These are phyloP conservation scores for Gymnorhina tibicen DNA, from an alignment of 2,113 vertebrate genomes.

Conservation along the genomic window DNA sequence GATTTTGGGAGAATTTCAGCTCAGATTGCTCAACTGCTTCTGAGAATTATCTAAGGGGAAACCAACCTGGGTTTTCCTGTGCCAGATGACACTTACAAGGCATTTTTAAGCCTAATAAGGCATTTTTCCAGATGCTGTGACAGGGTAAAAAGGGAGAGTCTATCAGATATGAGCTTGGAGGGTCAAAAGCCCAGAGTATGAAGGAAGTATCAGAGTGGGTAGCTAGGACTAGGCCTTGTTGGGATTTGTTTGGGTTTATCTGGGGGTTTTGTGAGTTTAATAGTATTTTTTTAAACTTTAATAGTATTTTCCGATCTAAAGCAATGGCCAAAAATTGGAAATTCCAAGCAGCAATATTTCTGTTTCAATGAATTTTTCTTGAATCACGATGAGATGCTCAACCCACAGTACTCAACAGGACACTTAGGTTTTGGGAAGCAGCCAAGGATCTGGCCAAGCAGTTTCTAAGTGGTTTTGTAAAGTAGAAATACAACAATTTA, in stretches of 20 bases:
- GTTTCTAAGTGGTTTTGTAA: neutral
- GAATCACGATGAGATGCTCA: neutral
- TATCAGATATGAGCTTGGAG: neutral
- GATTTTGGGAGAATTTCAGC: conserved; percentile 11
- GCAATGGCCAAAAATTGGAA: neutral
- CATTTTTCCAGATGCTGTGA: neutral
- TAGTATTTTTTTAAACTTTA: neutral
- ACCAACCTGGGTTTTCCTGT: neutral
- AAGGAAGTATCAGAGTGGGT: neutral
- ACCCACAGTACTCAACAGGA: neutral
- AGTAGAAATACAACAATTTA: neutral
- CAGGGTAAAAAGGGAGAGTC: neutral
- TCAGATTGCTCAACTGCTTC: neutral
- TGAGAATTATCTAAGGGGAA: neutral
- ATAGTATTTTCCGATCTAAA: neutral
- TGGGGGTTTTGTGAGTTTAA: neutral
- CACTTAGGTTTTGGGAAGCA: neutral
- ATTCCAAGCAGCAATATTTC: neutral
- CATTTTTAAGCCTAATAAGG: neutral
- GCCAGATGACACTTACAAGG: neutral
- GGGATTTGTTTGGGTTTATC: neutral
- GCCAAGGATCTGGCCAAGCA: neutral
- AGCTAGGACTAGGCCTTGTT: neutral
- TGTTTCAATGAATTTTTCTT: neutral
- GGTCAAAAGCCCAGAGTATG: neutral